Base-by-base conservation (phyloP, 2,797 vertebrate species). In the Lindbergichthys nudifrons region DNA sequence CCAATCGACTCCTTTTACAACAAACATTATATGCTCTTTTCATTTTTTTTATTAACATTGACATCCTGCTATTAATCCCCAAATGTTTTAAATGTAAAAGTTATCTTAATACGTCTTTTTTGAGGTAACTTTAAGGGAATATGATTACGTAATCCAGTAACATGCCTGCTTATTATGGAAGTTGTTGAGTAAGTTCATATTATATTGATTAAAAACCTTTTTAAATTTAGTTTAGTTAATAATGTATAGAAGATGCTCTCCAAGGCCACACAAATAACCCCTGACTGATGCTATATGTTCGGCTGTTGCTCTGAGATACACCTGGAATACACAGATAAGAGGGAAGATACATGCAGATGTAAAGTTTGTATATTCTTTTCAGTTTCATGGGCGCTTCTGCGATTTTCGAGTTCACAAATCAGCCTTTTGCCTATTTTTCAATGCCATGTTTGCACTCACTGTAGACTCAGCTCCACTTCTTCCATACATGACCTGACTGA, bases 331-430 rank as follows among this genome's bases (percentile, higher is more conserved):
- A 26, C 26, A 26, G 26, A 26, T 75, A 71, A 77, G 78, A 68
- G 36, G 53, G 52, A 45, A 62, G 26, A 45, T 2, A 0, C 41
- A 36, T 47, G 26, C 41, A 19, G 26, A 4, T 47, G 61, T 65
- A 0, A 23, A 66, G 72, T 77, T 65, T 52, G 53, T 66, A 41
- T 74, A 68, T 50, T 71, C 72, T 50, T 70, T 53, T 59, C 66
- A 60, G 65, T 45, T 61, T 58, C 30, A 16, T 11, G 16, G 12
- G 12, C n/a, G 39, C 68, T 47, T 42, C n/a, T 47, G 71, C 32
- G 53, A 67, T 36, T 43, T 50, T 4, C 41, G n/a, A 23, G 1
- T 26, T 60, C 46, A 16, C 41, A 6, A 30, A 75, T 73, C 43
- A 75, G 65, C 54, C 51, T 66, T 4, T 7, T 70, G 21, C 53